Base-by-base conservation (phyloP, 2,113 vertebrate genomes). In the Colinus virginianus region DNA sequence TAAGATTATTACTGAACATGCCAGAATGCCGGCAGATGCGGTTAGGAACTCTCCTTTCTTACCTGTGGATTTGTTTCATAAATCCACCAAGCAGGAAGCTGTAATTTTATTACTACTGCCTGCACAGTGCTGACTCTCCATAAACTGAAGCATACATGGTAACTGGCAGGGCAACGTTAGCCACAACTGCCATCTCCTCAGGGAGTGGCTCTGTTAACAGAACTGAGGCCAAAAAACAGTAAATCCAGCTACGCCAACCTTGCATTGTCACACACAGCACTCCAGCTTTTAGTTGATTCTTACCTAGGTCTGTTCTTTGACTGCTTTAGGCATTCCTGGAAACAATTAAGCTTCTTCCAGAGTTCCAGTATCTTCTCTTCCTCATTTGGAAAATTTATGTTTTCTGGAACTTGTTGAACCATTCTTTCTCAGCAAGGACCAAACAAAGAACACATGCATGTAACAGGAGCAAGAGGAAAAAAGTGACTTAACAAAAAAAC, bases 241-340 rank as follows among this genome's bases (percentile, higher is more conserved):
- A 40, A 30, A 61, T 32, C 56, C 40, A 95, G 62, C 53, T 79
- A 42, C 78, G 53, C 34, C 69, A 72, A 14, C 14, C 67, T 32
- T 59, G 48, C 30, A 51, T 1, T 75, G 48, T n/a, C 69, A 84
- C 45, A 64, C 7, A 38, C 9, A 67, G 3, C 61, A 10, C 30
- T 46, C 36, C 9, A 53, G 70, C 43, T 71, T 85, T 55, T 7
- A 51, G n/a, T 16, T 55, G 7, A 19, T 30, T 78, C 96, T 97
- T 97, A 99, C 99, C 96, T 99, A 26, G 99, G 98, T 68, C 96
- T 98, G 90, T 98, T 98, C 97, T 98, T 99, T 63, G 99, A 99
- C 43, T 99, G 99, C 90, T 98, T 99, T 36, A 99, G 97, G 94
- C 99, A 99, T 96, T 99, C 98, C 82, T 98, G 98, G 96, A 99